Base-by-base conservation (phyloP, 1,140 invertebrate genomes). In the Drosophila willistoni region DNA sequence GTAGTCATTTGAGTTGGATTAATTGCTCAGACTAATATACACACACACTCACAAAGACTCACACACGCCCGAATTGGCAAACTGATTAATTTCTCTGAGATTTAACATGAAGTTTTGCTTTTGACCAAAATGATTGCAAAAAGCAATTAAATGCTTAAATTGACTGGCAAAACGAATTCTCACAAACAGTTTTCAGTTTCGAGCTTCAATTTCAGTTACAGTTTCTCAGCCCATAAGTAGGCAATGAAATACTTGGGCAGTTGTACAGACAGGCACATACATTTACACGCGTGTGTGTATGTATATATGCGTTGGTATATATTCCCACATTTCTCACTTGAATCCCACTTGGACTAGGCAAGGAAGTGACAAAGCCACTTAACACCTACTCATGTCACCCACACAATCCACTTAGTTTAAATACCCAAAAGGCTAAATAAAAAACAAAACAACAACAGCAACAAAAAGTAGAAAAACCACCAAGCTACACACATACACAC, bases 321-420 rank as follows among this genome's bases (percentile, higher is more conserved):
- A 81, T 79, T 86, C 72, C 76, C 69, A 81, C 73, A 78, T 66
- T 71, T 67, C 65, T 39, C 36, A 14, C 72, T 25, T 36, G n/a
- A 42, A 1, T 39, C 42, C 14, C 61, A 51, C 55, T 34, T 14
- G 33, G 61, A 54, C 67, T 64, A 60, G 66, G 44, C 57, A 72
- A 85, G 67, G 78, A 84, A 90, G 85, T 79, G 84, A 90, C 84
- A 90, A 77, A 84, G 81, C 84, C 84, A 90, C 84, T 89, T 89
- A 89, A 89, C 85, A 89, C 85, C 84, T 83, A 90, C 84, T 90
- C 85, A 90, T 89, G 84, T 89, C 85, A 90, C 84, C 73, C 81
- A 89, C 77, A 78, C 81, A 89, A 89, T 89, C 84, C 84, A 85
- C 85, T 89, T 89, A 89, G 85, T 81, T 89, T 89, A 89, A 89